Conservation (phyloP, 1,140 invertebrate species). For the Pomacea maculata region DNA sequence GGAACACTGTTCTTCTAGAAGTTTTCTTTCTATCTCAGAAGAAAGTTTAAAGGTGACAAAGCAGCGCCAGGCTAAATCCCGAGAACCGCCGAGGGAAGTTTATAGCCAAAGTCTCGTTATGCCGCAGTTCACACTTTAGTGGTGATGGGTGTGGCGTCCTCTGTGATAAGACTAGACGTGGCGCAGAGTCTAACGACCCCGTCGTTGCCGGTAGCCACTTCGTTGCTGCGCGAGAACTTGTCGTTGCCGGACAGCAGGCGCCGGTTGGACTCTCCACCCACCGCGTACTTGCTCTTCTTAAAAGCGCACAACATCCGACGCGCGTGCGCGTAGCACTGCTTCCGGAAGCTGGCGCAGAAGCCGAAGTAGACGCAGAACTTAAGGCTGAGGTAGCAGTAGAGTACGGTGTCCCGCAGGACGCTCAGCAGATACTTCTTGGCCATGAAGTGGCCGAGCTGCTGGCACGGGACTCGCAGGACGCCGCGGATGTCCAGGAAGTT, state of each 20-base stretch:
- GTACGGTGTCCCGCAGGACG: conserved; percentile 31
- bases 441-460: conserved; percentile 1
- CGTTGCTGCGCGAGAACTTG: background rate
- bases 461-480: conserved; percentile 29
- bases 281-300: background rate
- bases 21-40: too few relatives aligned
- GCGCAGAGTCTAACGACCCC: background rate
- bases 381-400: conserved; percentile 42
- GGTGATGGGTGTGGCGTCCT: too few relatives aligned
- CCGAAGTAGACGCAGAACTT: conserved; percentile 46
- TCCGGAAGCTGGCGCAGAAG: conserved; percentile 37
- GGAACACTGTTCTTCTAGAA: too few relatives aligned
- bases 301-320: background rate
- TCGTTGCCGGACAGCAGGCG: background rate
- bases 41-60: too few relatives aligned
- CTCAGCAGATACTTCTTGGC: conserved; percentile 18
- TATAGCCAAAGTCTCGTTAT: too few relatives aligned
- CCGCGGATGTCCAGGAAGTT: conserved; percentile 17
- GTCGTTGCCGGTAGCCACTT: background rate
- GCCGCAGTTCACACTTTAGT: too few relatives aligned
- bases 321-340: background rate
- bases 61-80: too few relatives aligned
- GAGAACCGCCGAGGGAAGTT: too few relatives aligned
- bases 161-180: too few relatives aligned
- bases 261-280: background rate